Base-by-base conservation (phyloP, 2,888 invertebrate genomes). In the Xiphydria camelus region DNA sequence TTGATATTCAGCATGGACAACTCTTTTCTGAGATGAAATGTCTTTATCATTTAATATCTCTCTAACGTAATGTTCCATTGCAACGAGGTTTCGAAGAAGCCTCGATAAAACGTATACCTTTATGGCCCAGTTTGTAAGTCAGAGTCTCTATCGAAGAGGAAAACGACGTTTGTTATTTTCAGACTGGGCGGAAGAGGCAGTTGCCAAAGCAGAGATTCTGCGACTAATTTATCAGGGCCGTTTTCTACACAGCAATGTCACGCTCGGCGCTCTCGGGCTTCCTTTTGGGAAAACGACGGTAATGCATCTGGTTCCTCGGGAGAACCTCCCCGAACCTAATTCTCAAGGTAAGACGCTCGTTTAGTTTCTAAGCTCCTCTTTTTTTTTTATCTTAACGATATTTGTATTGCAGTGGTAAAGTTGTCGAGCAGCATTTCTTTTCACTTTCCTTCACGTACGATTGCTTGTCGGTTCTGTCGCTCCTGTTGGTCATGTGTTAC, bases 211-310 rank as follows among this genome's bases (percentile, higher is more conserved):
- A 57, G 96, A 97, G 83, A 96, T 99, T 78, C 85, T 99, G 72
- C 89, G 98, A 77, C 88, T 99, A 78, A 99, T 99, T 78, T 99
- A 98, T 82, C 99, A 99, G 83, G 99, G 99, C 64, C 88, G 99
- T 73, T 99, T 98, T 84, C 85, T 98, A 76, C 98, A 98, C 83
- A 97, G 97, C 82, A 97, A 96, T 79, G 98, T 98, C 76, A 97
- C 96, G 72, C 85, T 97, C 76, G 94, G 94, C 76, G 98, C 98
- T 70, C 86, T 99, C 73, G 95, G 96, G 74, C 86, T 99, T 79
- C 94, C 95, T 59, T 86, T 91, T 68, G 97, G 97, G 66, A 96
- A 95, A 80, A 98, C 97, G 72, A 96, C 97, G 75, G 98, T 99
- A 76, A 99, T 99, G 98, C 99, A 99, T 83, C 88, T 99, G 73